Evolutionary conservation across 2,888 invertebrate species (phyloP).

Genomic region (Phortica okadai): DNA sequence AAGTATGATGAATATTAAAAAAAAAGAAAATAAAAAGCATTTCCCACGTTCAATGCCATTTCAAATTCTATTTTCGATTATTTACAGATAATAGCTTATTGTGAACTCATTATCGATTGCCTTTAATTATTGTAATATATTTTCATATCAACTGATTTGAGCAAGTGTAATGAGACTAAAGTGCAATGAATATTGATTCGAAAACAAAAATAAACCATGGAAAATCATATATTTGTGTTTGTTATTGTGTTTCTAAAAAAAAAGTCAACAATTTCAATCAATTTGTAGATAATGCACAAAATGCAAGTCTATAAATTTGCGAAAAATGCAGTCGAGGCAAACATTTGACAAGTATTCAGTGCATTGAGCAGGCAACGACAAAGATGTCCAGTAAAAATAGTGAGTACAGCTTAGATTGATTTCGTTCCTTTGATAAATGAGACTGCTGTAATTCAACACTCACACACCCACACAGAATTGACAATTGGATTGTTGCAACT

Average conservation of each 20-base stretch:
- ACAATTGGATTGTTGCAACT: constrained; percentile 69
- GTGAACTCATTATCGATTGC: not conserved
- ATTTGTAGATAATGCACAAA: not conserved
- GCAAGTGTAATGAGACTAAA: not conserved
- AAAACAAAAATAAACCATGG: not conserved
- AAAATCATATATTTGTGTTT: not conserved
- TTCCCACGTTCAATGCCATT: not conserved
- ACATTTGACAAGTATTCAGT: not conserved
- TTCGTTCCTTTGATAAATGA: too few species aligned
- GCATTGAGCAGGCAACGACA: not conserved
- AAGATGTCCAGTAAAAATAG: constrained; percentile 14
- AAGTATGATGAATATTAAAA: too few species aligned
- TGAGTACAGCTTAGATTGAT: not conserved
- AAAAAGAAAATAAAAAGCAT: too few species aligned
- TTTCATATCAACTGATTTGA: not conserved
- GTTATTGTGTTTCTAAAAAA: not conserved
- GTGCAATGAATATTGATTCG: not conserved
- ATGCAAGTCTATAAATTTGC: constrained; percentile 19
- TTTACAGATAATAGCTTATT: constrained; percentile 8
- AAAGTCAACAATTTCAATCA: not conserved
- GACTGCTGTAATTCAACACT: too few species aligned
- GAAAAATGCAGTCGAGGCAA: not conserved
- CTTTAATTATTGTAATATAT: not conserved
- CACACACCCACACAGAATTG: constrained; percentile 50
- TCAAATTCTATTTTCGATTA: not conserved